Conservation (phyloP, 2,113 vertebrate species). For the Willisornis vidua region DNA sequence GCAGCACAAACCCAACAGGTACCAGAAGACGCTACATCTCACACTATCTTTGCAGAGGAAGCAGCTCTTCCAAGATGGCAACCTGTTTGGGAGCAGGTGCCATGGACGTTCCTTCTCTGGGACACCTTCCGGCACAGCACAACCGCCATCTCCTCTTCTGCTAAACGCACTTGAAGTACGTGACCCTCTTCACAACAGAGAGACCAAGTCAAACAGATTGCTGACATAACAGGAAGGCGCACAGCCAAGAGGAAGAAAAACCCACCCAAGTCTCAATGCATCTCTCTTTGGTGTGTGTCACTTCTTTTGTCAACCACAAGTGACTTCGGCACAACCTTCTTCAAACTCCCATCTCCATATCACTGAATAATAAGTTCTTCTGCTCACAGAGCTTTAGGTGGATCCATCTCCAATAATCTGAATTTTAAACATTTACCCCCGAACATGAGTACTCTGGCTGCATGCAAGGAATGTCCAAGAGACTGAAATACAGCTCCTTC, state of each 20-base stretch:
- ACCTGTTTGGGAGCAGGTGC: neutral
- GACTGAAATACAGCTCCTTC: neutral
- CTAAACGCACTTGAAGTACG: fast-evolving
- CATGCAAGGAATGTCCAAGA: neutral
- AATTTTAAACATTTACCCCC: neutral
- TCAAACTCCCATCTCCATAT: neutral
- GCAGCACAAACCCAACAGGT: neutral
- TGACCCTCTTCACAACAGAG: neutral
- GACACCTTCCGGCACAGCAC: neutral
- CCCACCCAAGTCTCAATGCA: neutral
- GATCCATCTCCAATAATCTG: neutral
- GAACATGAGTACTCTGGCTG: neutral
- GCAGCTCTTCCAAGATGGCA: neutral
- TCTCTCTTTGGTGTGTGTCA: neutral
- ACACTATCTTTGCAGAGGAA: neutral
- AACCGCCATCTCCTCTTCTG: neutral
- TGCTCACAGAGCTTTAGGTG: neutral
- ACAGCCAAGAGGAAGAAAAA: neutral
- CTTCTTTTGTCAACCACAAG: neutral
- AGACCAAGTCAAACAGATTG: neutral
- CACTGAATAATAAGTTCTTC: neutral
- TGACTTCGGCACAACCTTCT: neutral
- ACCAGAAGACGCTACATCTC: neutral
- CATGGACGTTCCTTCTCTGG: fast-evolving
- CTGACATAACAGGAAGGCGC: neutral